A percentile compares a stretch with the other conserved stretches of the same genome.
Evolutionary conservation across 2,888 invertebrate genomes (phyloP).

Genomic region (Drosophila mayaguana): DNA sequence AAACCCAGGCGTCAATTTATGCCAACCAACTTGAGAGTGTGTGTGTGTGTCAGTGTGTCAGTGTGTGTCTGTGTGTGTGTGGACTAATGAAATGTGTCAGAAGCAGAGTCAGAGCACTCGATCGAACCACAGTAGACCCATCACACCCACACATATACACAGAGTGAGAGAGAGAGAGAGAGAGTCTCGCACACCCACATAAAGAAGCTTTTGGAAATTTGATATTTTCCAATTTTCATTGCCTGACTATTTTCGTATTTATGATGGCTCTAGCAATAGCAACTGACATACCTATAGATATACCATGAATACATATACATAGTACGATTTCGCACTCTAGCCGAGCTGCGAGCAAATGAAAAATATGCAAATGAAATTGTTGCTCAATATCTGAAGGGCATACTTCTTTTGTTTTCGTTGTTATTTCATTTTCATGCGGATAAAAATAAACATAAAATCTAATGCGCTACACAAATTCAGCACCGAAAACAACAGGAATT

Average conservation of each 20-base stretch:
- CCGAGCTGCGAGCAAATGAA: conserved; percentile 61
- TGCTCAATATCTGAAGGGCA: conserved; percentile 65
- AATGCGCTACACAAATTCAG: conserved; percentile 67
- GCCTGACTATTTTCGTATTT: conserved; percentile 64
- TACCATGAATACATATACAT: conserved; percentile 47
- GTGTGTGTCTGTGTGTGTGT: conserved; percentile 34
- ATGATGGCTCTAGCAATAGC: conserved; percentile 59
- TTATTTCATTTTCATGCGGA: conserved; percentile 69
- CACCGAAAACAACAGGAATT: conserved; percentile 30
- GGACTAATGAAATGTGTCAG: conserved; percentile 76
- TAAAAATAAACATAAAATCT: conserved; percentile 60
- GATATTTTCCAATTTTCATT: conserved; percentile 78
- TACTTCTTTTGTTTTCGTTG: conserved; percentile 34
- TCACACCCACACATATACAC: conserved; percentile 29
- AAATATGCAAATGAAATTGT: conserved; percentile 79
- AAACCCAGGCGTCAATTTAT: conserved; percentile 72
- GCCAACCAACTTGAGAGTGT: conserved; percentile 40
- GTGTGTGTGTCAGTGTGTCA: conserved; percentile 17
- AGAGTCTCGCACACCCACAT: conserved; percentile 10
- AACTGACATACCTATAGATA: conserved; percentile 59
- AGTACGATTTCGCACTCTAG: conserved; percentile 57
- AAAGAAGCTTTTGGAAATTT: conserved; percentile 59
- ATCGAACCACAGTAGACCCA: conserved; percentile 51
- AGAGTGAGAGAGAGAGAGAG: not conserved
- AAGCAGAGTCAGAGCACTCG: conserved; percentile 60